These are phyloP conservation scores for Betta splendens DNA, from an alignment of 2,797 vertebrate genomes.

Conservation along the genomic window DNA sequence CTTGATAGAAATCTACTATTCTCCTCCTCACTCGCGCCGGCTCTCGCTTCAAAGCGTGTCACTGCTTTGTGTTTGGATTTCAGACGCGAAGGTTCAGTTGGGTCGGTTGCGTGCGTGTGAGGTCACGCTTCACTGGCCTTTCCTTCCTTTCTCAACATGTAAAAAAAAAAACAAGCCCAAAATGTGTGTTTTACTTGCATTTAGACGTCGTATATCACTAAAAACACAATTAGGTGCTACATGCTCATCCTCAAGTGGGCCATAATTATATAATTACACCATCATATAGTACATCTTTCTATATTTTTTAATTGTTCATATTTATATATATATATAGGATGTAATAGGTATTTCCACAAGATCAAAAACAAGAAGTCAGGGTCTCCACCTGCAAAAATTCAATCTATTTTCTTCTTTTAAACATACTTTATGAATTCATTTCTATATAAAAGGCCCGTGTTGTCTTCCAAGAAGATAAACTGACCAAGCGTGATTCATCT, in stretches of 20 bases:
- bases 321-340: no score
- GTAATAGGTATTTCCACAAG: no score
- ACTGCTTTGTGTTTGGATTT: constrained; percentile 26
- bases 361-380: no score
- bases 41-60: constrained; percentile 46
- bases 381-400: no score
- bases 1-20: constrained; percentile 54
- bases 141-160: background rate
- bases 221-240: no score
- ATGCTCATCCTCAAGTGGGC: no score
- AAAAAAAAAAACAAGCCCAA: background rate
- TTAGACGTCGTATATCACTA: no score
- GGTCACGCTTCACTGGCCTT: constrained; percentile 1
- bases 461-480: background rate
- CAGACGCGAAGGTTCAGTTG: constrained; percentile 18
- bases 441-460: background rate
- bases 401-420: no score
- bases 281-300: no score
- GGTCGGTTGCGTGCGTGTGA: constrained; percentile 1
- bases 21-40: constrained; percentile 24
- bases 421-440: background rate
- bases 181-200: no score
- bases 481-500: background rate
- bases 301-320: no score
- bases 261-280: no score